These are phyloP conservation scores for Brachypalpus laphriformis DNA, from an alignment of 2,888 invertebrate species.

Conservation along the genomic window DNA sequence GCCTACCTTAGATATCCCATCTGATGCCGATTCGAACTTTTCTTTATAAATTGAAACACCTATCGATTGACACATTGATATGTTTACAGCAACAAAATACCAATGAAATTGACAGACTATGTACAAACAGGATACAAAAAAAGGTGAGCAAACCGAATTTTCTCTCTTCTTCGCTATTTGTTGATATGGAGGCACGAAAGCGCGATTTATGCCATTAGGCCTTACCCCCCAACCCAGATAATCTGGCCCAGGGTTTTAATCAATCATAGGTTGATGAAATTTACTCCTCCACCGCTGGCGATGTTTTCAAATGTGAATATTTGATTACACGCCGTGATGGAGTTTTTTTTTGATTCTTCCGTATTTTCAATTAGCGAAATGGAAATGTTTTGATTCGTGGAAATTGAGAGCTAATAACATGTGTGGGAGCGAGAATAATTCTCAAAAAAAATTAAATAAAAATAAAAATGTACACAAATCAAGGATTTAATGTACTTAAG, in stretches of 20 bases:
- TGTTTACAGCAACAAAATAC: conserved; percentile 32
- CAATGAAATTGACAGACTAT: neutral
- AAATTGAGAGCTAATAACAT: conserved; percentile 37
- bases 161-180: neutral
- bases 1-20: neutral
- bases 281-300: neutral
- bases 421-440: conserved; percentile 6
- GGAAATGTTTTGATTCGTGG: conserved; percentile 50
- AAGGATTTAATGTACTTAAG: conserved; percentile 11
- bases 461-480: neutral
- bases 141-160: neutral
- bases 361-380: conserved; percentile 52
- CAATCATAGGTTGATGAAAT: conserved; percentile 36
- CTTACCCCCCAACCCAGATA: neutral
- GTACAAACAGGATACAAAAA: neutral
- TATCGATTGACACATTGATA: conserved; percentile 33
- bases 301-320: conserved; percentile 6
- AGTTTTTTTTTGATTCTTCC: neutral
- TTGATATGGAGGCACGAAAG: conserved; percentile 27
- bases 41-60: conserved; percentile 15
- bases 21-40: neutral
- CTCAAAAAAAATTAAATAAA: neutral
- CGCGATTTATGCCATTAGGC: conserved; percentile 41
- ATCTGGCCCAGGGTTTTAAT: conserved; percentile 37
- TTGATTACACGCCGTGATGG: conserved; percentile 1